phyloP scores from a whole-genome alignment of 1,140 invertebrate genomes.

The Drosophila ananassae region DNA sequence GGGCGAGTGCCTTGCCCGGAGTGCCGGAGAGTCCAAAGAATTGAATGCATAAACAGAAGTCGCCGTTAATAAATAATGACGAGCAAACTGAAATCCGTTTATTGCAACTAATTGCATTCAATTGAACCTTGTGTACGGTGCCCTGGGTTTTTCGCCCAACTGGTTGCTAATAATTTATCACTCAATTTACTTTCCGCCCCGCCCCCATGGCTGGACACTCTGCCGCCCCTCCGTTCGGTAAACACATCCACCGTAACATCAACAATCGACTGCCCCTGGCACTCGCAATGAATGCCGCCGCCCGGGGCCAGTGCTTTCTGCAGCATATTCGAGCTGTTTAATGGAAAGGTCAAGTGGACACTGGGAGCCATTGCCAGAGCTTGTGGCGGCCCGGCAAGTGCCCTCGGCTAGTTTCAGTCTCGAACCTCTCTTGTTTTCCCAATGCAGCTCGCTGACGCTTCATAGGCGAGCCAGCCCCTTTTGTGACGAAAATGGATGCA shows the following conservation, averaged over 20 bases:
- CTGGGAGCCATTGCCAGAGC: conserved; percentile 4
- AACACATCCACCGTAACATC: conserved; percentile 26
- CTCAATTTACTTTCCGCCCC: conserved; percentile 34
- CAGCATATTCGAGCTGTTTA: conserved; percentile 24
- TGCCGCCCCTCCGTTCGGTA: conserved; percentile 22
- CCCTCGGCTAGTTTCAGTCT: conserved; percentile 13
- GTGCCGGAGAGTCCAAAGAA: background rate
- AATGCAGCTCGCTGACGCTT: too few relatives aligned
- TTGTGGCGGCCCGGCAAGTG: conserved; percentile 19
- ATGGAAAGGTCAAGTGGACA: conserved; percentile 27
- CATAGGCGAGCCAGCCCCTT: background rate
- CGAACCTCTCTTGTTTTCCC: background rate
- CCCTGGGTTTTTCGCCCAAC: conserved; percentile 7
- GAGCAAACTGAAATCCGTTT: conserved; percentile 54
- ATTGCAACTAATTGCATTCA: conserved; percentile 66
- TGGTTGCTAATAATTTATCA: conserved; percentile 59
- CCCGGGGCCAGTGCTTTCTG: background rate
- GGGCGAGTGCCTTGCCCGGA: background rate
- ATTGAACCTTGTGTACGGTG: conserved; percentile 45
- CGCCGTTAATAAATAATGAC: conserved; percentile 51
- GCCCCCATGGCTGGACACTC: background rate
- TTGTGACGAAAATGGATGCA: background rate
- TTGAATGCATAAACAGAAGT: conserved; percentile 36
- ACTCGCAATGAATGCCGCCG: conserved; percentile 22
- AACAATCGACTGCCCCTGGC: conserved; percentile 32